phyloP scores from a whole-genome alignment of 2,797 vertebrate genomes.

The Sebastes vulpes region DNA sequence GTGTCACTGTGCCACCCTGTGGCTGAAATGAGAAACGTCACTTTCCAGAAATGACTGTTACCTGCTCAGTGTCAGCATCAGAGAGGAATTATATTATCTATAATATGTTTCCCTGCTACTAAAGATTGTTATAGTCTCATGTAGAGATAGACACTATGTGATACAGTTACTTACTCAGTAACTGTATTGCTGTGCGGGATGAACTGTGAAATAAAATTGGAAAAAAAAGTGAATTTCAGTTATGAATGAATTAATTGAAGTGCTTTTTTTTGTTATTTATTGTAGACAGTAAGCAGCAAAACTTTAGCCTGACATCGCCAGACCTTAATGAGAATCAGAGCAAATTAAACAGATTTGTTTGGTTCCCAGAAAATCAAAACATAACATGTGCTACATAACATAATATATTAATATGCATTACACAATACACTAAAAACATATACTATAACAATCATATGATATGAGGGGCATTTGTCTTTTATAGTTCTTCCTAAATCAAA shows the following conservation, averaged over 20 bases:
- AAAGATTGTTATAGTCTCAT: background rate
- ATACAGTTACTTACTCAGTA: background rate
- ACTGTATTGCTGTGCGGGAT: no score
- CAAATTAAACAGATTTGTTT: background rate
- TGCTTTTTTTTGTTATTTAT: background rate
- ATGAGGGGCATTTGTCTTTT: background rate
- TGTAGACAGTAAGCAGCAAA: background rate
- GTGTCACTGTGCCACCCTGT: conserved; percentile 54
- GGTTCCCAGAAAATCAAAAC: background rate
- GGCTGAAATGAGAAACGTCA: conserved; percentile 27
- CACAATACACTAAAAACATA: no score
- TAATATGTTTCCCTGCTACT: background rate
- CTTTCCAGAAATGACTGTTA: background rate
- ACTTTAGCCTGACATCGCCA: background rate
- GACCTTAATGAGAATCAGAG: background rate
- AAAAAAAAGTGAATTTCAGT: background rate
- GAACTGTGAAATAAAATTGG: background rate
- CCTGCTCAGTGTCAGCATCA: background rate
- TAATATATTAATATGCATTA: background rate
- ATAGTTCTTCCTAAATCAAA: background rate
- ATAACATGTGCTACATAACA: background rate
- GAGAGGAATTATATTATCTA: background rate
- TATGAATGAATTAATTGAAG: background rate
- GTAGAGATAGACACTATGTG: background rate
- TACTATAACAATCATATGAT: background rate